These are phyloP conservation scores for Falco cherrug DNA, from an alignment of 2,797 vertebrate genomes.

Conservation along the genomic window DNA sequence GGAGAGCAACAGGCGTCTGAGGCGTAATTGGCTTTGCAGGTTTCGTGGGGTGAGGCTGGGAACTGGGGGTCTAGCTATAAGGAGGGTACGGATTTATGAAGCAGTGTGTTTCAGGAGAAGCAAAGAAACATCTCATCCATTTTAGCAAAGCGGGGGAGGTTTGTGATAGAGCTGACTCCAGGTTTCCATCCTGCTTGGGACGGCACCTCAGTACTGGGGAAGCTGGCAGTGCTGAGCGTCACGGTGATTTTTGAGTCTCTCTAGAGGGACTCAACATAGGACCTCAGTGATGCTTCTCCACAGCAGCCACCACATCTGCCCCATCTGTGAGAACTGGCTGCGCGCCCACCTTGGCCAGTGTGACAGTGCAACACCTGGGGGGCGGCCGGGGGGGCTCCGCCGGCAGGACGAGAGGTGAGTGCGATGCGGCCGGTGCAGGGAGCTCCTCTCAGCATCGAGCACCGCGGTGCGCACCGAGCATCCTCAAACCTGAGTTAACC, in stretches of 20 bases:
- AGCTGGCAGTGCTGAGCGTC: not conserved
- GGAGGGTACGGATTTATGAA: not conserved
- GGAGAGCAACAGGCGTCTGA: fast-evolving
- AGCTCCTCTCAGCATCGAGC: not conserved
- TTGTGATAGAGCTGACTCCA: not conserved
- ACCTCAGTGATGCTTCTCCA: not conserved
- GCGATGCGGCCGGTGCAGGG: not conserved
- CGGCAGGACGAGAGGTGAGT: not conserved
- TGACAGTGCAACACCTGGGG: too few species aligned
- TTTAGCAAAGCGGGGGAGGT: not conserved
- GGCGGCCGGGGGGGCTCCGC: too few species aligned
- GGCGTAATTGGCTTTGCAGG: not conserved
- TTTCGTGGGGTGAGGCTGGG: not conserved
- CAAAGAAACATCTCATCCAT: fast-evolving
- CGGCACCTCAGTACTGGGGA: not conserved
- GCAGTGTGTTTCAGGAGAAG: not conserved
- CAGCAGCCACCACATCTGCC: not conserved
- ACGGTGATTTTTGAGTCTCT: not conserved
- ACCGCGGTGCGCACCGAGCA: fast-evolving
- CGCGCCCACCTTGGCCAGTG: not conserved
- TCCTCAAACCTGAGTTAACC: fast-evolving
- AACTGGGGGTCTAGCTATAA: not conserved
- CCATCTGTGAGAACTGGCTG: constrained; percentile 10
- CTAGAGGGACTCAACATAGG: fast-evolving
- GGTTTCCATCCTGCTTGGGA: not conserved